Conservation (phyloP, 2,113 vertebrate genomes). For the Lagopus muta region DNA sequence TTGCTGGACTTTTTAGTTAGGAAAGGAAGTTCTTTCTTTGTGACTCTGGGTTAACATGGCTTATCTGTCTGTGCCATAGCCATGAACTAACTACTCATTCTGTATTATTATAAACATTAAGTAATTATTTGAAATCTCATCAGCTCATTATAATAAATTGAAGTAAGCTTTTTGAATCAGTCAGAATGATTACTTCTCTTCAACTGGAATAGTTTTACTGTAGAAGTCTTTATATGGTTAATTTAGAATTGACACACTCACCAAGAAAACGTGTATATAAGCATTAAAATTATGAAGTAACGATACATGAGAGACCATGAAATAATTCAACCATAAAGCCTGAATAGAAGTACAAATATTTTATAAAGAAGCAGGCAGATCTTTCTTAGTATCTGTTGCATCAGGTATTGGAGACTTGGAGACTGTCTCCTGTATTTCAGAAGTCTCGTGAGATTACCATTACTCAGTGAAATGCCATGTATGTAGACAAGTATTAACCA, state of each 20-base stretch:
- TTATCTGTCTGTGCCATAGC: background rate
- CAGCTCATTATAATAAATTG: background rate
- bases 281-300: background rate
- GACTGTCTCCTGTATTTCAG: background rate
- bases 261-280: background rate
- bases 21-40: background rate
- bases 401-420: background rate
- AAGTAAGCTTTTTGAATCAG: background rate
- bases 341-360: background rate
- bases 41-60: background rate
- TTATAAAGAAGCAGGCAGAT: background rate
- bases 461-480: background rate
- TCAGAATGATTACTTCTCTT: background rate
- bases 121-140: constrained; percentile 7
- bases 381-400: background rate
- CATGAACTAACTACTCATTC: background rate
- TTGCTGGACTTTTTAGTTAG: background rate
- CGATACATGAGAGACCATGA: background rate
- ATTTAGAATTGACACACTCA: background rate
- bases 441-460: background rate
- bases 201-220: background rate
- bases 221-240: background rate
- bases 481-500: background rate
- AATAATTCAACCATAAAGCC: background rate
- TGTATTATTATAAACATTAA: background rate